Evolutionary conservation across 1,140 invertebrate genomes (phyloP).

Genomic region (Polypedilum vanderplanki): DNA sequence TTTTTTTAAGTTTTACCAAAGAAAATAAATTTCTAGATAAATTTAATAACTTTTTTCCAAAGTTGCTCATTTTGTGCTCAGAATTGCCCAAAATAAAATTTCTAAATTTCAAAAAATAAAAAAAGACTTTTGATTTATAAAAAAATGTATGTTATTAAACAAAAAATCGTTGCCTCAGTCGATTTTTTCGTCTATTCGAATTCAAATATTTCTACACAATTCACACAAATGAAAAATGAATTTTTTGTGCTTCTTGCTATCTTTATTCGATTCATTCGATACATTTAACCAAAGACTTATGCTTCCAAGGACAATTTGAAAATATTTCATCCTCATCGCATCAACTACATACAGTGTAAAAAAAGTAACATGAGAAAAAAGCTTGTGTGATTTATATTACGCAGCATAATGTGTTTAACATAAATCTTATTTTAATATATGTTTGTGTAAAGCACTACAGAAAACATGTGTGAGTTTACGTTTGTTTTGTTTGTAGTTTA

Average conservation of each 20-base stretch:
- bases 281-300: neutral
- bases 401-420: slow-evolving; percentile 13
- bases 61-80: too few relatives aligned
- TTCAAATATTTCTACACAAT: slow-evolving; percentile 3
- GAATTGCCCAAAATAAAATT: too few relatives aligned
- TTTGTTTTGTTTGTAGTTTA: neutral
- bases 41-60: too few relatives aligned
- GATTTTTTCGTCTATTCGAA: neutral
- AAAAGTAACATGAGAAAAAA: neutral
- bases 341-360: neutral
- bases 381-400: slow-evolving; percentile 13
- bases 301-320: neutral
- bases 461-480: neutral
- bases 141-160: neutral
- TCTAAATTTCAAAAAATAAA: too few relatives aligned
- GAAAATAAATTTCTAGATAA: too few relatives aligned
- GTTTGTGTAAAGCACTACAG: neutral
- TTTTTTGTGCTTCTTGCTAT: neutral
- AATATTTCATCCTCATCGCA: neutral
- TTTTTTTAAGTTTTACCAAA: too few relatives aligned
- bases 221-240: slow-evolving; percentile 6
- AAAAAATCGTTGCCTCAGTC: neutral
- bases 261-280: neutral
- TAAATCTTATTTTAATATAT: slow-evolving; percentile 20
- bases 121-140: too few relatives aligned